Evolutionary conservation across 2,888 invertebrate species (phyloP).

Genomic region (Lymantria monacha): DNA sequence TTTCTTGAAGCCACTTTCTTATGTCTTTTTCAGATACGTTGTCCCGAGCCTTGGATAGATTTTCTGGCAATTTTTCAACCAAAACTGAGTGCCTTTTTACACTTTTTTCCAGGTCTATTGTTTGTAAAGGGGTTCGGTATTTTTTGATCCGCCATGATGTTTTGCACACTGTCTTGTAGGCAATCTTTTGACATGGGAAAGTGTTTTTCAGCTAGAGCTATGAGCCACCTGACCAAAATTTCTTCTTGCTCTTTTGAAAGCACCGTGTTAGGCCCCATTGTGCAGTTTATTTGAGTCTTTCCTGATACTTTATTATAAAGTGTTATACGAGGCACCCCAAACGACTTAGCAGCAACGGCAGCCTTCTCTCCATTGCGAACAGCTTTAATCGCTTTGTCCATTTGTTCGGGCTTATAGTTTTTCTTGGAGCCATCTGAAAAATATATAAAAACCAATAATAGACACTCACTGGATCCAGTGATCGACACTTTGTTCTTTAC

Average conservation of each 20-base stretch:
- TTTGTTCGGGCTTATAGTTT: slow-evolving; percentile 15
- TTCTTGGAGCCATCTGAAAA: slow-evolving; percentile 6
- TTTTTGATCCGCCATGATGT: slow-evolving; percentile 22
- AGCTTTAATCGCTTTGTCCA: slow-evolving; percentile 20
- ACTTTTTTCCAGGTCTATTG: slow-evolving; percentile 21
- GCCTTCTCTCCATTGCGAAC: slow-evolving; percentile 12
- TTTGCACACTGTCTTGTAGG: slow-evolving; percentile 29
- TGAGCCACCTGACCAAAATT: slow-evolving; percentile 19
- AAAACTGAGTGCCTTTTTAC: slow-evolving; percentile 12
- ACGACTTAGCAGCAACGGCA: slow-evolving; percentile 12
- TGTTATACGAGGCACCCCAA: slow-evolving; percentile 19
- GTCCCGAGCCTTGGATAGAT: slow-evolving; percentile 6
- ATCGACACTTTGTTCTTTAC: slow-evolving; percentile 7
- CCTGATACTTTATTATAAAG: slow-evolving; percentile 16
- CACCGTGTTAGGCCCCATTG: slow-evolving; percentile 12
- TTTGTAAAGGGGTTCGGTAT: slow-evolving; percentile 20
- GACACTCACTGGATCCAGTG: neutral
- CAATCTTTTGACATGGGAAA: slow-evolving; percentile 20
- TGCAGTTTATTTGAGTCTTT: slow-evolving; percentile 16
- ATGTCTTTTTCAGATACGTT: slow-evolving; percentile 23
- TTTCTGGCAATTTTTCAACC: slow-evolving; percentile 1
- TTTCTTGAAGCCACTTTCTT: slow-evolving; percentile 19
- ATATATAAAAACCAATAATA: slow-evolving; percentile 7
- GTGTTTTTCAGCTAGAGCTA: slow-evolving; percentile 14
- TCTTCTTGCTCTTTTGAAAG: slow-evolving; percentile 10